phyloP scores from a whole-genome alignment of 1,140 invertebrate genomes.

The Spodoptera frugiperda region DNA sequence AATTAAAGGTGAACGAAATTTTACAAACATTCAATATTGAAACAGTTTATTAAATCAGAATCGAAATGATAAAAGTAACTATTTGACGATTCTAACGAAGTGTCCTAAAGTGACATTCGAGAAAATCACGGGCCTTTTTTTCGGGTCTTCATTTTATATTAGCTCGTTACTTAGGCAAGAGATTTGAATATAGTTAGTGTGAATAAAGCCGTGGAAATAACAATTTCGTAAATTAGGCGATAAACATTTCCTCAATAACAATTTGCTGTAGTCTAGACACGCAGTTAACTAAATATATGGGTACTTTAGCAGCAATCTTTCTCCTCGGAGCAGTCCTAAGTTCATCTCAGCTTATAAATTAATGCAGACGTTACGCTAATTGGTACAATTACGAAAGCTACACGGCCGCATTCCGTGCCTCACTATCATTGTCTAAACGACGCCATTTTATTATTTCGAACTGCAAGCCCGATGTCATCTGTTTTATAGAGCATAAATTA shows the following conservation, averaged over 20 bases:
- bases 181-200: neutral
- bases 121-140: slow-evolving; percentile 8
- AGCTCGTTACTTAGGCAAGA: neutral
- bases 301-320: slow-evolving; percentile 13
- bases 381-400: slow-evolving; percentile 70
- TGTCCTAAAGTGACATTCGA: slow-evolving; percentile 24
- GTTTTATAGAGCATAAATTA: slow-evolving; percentile 54
- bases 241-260: neutral
- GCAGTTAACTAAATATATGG: too few species aligned
- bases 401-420: slow-evolving; percentile 64
- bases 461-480: slow-evolving; percentile 47
- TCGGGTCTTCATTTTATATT: neutral
- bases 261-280: too few species aligned
- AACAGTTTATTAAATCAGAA: slow-evolving; percentile 33
- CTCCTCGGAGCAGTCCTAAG: slow-evolving; percentile 38
- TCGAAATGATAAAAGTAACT: slow-evolving; percentile 37
- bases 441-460: slow-evolving; percentile 52
- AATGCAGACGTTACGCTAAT: slow-evolving; percentile 69
- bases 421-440: slow-evolving; percentile 53
- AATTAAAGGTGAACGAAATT: slow-evolving; percentile 5
- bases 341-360: slow-evolving; percentile 60
- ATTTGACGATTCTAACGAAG: slow-evolving; percentile 43
- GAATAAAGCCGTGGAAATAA: neutral
- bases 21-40: slow-evolving; percentile 22
- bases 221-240: neutral